phyloP scores from a whole-genome alignment of 1,140 invertebrate species.

The Himalopsyche phryganea region DNA sequence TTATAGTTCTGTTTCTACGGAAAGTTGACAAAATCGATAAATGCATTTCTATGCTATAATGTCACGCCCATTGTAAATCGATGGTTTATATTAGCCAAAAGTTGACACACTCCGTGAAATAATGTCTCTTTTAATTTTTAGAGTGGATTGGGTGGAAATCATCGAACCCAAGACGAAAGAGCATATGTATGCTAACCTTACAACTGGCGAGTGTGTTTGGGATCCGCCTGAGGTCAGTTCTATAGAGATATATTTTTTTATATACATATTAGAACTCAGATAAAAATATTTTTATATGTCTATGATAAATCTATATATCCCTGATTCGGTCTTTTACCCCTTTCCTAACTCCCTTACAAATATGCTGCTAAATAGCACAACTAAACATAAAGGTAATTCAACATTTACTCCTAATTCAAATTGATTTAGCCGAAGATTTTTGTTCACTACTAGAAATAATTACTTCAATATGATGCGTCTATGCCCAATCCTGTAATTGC shows the following conservation, averaged over 20 bases:
- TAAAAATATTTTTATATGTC: background rate
- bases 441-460: too few species aligned
- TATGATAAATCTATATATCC: background rate
- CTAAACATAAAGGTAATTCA: too few species aligned
- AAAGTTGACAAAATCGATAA: conserved; percentile 28
- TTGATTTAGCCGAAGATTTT: too few species aligned
- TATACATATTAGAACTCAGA: background rate
- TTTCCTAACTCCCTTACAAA: too few species aligned
- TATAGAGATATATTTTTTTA: too few species aligned
- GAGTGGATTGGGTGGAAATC: conserved; percentile 98
- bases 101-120: background rate
- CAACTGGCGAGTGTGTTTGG: conserved; percentile 97
- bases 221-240: conserved; percentile 75
- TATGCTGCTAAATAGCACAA: too few species aligned
- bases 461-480: too few species aligned
- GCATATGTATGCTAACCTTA: conserved; percentile 98
- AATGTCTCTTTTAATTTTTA: conserved; percentile 44
- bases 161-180: conserved; percentile 96
- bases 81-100: background rate
- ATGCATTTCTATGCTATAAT: conserved; percentile 22
- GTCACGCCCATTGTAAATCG: conserved; percentile 26
- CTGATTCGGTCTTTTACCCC: too few species aligned
- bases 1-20: background rate
- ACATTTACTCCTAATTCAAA: too few species aligned
- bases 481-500: too few species aligned